Evolutionary conservation across 2,113 vertebrate genomes (phyloP).

Genomic region (Corvus cornix): DNA sequence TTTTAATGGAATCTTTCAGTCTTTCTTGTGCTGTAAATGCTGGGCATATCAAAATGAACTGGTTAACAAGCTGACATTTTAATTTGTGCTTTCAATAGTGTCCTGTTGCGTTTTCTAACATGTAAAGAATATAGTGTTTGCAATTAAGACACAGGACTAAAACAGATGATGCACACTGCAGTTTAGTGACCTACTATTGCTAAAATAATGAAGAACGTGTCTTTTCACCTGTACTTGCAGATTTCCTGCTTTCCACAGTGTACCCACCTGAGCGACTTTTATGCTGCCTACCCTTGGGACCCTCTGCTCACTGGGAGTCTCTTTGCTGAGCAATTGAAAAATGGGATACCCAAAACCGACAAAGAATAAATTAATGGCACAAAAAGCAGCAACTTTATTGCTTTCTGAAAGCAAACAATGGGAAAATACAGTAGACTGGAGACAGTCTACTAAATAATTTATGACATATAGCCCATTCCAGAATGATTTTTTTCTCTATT

Average conservation of each 20-base stretch:
- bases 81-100: background rate
- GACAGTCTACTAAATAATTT: background rate
- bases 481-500: background rate
- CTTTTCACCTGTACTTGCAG: background rate
- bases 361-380: background rate
- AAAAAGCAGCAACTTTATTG: background rate
- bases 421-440: background rate
- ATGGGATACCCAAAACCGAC: background rate
- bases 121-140: background rate
- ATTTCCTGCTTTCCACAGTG: background rate
- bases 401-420: background rate
- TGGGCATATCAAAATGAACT: background rate
- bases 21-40: background rate
- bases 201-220: background rate
- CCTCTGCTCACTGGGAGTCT: background rate
- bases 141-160: background rate
- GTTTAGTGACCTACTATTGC: background rate
- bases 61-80: background rate
- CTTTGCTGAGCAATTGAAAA: background rate
- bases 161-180: background rate
- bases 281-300: background rate
- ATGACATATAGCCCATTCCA: background rate
- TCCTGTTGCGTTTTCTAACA: background rate
- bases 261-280: background rate
- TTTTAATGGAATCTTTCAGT: background rate